Base-by-base conservation (phyloP, 2,113 vertebrate genomes). In the Piprites chloris region DNA sequence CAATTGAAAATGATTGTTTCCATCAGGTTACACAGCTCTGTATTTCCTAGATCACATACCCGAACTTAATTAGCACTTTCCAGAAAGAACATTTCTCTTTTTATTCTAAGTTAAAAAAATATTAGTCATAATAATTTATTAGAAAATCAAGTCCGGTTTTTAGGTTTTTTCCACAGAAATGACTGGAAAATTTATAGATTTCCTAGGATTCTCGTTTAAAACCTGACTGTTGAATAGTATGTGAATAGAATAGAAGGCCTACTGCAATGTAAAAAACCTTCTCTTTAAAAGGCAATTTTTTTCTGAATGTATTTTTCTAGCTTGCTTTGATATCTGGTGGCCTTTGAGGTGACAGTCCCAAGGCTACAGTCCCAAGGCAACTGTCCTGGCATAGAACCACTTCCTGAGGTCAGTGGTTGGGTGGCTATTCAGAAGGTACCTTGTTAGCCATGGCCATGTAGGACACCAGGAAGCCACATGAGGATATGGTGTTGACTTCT, bases 1-100 rank as follows among this genome's bases (percentile, higher is more conserved):
- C 94, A 90, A 95, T 95, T 95, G 92, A 94, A 95, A 96, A 88
- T 92, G 24, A 94, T 96, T 10, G 27, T 92, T 97, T 97, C 94
- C 90, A 96, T 96, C 87, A 95, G 93, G 59, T 96, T 95, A 95
- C 81, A 83, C 63, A 74, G 91, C 65, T 89, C 80, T 91, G 42
- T 68, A 89, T 96, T 95, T 97, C 96, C 95, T 95, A 97, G 89
- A 95, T 93, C 80, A 85, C 72, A 90, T 95, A 93, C 71, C 50
- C 93, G 73, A 52, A 35, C 74, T 95, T 95, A 94, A 97, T 97
- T 96, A 96, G 69, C 22, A 23, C 42, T 92, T 94, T 91, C 72
- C 88, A 95, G 69, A 95, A 80, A 85, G 62, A 87, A 42, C 47
- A 42, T 86, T 83, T 39, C 18, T 69, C 41, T 83, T 92, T 92